Evolutionary conservation across 2,797 vertebrate genomes (phyloP).

Genomic region (Buphagus erythrorhynchus): DNA sequence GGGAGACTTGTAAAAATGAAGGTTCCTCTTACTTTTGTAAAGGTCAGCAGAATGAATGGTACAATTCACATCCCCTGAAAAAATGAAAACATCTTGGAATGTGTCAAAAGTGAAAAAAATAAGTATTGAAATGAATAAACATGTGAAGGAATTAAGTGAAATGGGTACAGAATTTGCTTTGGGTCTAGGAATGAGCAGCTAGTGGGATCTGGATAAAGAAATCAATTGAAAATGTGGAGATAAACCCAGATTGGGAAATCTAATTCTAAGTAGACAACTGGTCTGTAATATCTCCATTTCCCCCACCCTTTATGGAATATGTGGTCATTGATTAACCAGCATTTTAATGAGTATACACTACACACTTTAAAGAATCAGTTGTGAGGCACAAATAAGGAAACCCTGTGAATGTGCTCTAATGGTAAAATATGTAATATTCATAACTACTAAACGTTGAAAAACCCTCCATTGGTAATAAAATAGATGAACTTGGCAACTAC

Average conservation of each 20-base stretch:
- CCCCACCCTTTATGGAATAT: not conserved
- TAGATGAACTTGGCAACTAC: not conserved
- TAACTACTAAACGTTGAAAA: not conserved
- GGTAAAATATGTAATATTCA: not conserved
- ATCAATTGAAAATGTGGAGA: not conserved
- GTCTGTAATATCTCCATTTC: not conserved
- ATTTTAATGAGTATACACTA: not conserved
- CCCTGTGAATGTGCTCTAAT: not conserved
- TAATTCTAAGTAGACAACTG: not conserved
- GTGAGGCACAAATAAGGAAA: not conserved
- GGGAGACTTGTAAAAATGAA: not conserved
- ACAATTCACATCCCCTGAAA: not conserved
- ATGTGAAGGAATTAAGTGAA: not conserved
- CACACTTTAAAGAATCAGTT: not conserved
- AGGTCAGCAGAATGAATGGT: conserved; percentile 12
- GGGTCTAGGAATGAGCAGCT: not conserved
- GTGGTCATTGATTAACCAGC: not conserved
- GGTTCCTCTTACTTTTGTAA: not conserved
- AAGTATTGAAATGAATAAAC: not conserved
- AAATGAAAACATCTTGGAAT: not conserved
- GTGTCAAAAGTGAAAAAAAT: not conserved
- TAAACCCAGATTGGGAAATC: not conserved
- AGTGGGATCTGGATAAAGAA: not conserved
- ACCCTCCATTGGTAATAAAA: not conserved
- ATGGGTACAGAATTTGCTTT: not conserved